Evolutionary conservation across 2,113 vertebrate genomes (phyloP).

Genomic region (Cnemophilus loriae): DNA sequence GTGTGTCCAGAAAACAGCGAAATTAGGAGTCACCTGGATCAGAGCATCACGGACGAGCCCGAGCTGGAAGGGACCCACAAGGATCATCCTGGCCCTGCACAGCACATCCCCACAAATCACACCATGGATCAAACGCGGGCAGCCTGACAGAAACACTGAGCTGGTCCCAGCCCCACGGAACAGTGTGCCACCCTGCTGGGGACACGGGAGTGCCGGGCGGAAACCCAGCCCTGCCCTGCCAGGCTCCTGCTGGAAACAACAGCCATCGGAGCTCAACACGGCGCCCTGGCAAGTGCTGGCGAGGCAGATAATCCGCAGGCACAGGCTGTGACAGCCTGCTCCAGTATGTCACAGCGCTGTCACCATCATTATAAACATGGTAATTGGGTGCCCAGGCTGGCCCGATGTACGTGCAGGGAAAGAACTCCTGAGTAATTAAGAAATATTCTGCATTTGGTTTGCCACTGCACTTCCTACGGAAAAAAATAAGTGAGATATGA

Average conservation of each 20-base stretch:
- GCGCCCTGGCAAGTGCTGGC: background rate
- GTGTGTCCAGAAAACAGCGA: fast-evolving
- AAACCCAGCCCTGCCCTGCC: background rate
- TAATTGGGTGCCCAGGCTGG: background rate
- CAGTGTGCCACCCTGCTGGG: background rate
- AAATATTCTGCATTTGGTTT: background rate
- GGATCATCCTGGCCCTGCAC: background rate
- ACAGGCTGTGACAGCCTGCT: background rate
- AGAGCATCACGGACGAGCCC: background rate
- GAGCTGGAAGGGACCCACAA: background rate
- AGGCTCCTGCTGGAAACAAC: background rate
- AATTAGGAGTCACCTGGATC: background rate
- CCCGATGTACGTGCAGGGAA: background rate
- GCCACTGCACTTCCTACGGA: background rate
- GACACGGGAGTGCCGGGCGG: background rate
- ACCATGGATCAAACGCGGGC: fast-evolving
- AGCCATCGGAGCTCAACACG: background rate
- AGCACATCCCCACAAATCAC: background rate
- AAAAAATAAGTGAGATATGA: background rate
- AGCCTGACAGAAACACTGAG: fast-evolving
- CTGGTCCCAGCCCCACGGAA: fast-evolving
- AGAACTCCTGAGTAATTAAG: background rate
- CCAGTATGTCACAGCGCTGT: fast-evolving
- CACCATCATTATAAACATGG: background rate
- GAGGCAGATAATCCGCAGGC: background rate